A percentile compares a stretch with the other conserved stretches of the same genome.
Conservation (phyloP, 2,797 vertebrate species). For the Schizothorax lantsangensis region DNA sequence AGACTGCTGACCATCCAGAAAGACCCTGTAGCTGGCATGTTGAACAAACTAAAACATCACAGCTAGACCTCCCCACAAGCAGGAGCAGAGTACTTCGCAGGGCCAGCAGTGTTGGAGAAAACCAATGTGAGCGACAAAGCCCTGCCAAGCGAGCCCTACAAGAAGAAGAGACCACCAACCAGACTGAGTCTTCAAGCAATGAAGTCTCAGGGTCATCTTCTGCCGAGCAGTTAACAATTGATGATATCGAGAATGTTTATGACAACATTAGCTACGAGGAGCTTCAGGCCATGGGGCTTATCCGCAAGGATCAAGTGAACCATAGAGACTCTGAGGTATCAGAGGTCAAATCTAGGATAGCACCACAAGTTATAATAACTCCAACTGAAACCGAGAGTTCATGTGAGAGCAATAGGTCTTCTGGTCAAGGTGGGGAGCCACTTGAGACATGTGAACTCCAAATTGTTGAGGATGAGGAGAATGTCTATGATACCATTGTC, state of each 20-base stretch:
- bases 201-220: constrained; percentile 84
- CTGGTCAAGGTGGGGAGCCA: constrained; percentile 69
- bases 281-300: constrained; percentile 90
- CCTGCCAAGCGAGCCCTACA: constrained; percentile 50
- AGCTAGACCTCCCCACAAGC: constrained; percentile 70
- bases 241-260: constrained; percentile 94
- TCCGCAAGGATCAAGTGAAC: constrained; percentile 77
- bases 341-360: constrained; percentile 57
- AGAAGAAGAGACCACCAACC: constrained; percentile 44
- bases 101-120: constrained; percentile 93
- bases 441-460: constrained; percentile 81
- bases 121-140: constrained; percentile 70
- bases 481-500: constrained; percentile 93
- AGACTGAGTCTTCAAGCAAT: constrained; percentile 78
- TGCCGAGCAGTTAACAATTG: constrained; percentile 87
- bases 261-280: constrained; percentile 98
- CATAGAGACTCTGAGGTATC: constrained; percentile 62
- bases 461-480: constrained; percentile 84
- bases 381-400: constrained; percentile 71
- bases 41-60: constrained; percentile 78
- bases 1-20: constrained; percentile 68
- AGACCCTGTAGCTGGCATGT: constrained; percentile 95
- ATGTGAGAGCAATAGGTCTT: constrained; percentile 70
- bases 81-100: constrained; percentile 82
- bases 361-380: constrained; percentile 60